phyloP scores from a whole-genome alignment of 2,113 vertebrate genomes.

The Hippocampus guttulatus region DNA sequence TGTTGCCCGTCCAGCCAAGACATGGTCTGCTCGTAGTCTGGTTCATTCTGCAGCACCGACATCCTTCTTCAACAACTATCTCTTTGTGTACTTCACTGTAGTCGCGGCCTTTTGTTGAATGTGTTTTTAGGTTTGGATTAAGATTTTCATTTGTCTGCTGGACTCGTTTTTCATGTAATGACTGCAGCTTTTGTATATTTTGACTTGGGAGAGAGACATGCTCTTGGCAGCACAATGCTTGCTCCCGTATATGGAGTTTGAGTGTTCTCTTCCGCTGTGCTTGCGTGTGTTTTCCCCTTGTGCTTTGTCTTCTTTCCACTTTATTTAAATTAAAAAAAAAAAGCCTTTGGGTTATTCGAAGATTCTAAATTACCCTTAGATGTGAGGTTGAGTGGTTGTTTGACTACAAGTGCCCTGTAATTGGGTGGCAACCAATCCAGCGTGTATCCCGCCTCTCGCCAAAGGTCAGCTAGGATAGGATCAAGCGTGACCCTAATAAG shows the following conservation, averaged over 20 bases:
- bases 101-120: neutral
- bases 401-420: neutral
- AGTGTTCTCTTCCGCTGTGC: neutral
- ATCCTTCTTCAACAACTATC: neutral
- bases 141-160: neutral
- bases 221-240: neutral
- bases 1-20: neutral
- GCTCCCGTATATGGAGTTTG: neutral
- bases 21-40: slow-evolving; percentile 16
- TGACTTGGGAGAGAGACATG: neutral
- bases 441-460: neutral
- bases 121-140: neutral
- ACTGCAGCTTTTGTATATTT: neutral
- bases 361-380: neutral
- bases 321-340: neutral
- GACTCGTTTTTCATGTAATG: neutral
- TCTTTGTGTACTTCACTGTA: neutral
- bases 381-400: neutral
- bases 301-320: neutral
- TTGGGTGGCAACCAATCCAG: neutral
- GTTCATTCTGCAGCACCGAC: slow-evolving; percentile 5
- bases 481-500: neutral
- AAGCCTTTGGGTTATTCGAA: neutral
- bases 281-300: neutral
- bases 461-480: neutral